Percentiles rank a stretch among this genome's conserved stretches.
Conservation (phyloP, 2,888 invertebrate genomes). For the Achlya flavicornis region DNA sequence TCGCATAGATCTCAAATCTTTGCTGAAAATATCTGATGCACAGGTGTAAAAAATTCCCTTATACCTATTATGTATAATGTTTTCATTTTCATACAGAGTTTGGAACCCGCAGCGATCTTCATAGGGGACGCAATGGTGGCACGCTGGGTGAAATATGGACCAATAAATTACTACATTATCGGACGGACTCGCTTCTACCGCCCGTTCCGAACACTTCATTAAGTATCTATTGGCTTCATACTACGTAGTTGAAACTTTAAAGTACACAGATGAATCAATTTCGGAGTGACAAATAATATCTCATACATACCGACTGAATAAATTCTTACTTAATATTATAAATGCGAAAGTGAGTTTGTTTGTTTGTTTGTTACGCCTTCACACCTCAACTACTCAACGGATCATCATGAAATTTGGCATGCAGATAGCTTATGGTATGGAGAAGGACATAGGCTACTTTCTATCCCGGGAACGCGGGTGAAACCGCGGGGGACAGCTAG, state of each 20-base stretch:
- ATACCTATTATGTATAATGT: background rate
- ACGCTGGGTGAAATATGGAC: slow-evolving; percentile 59
- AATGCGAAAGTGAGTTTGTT: too few species aligned
- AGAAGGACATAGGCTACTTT: too few species aligned
- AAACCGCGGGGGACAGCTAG: too few species aligned
- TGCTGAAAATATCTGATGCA: background rate
- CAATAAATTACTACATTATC: slow-evolving; percentile 69
- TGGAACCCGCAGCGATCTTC: slow-evolving; percentile 40
- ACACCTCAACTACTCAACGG: too few species aligned
- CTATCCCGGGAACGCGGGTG: too few species aligned
- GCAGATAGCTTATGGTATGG: too few species aligned
- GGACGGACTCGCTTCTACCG: slow-evolving; percentile 52
- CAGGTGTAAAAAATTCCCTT: background rate
- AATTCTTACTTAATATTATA: too few species aligned
- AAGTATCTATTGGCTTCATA: slow-evolving; percentile 1
- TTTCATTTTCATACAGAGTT: background rate
- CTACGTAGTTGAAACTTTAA: background rate
- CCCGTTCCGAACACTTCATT: slow-evolving; percentile 37
- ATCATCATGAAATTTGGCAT: too few species aligned
- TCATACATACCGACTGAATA: too few species aligned
- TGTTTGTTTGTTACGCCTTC: too few species aligned
- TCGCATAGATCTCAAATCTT: too few species aligned
- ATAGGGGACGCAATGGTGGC: slow-evolving; percentile 53
- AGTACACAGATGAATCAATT: background rate
- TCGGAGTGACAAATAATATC: background rate